Percentiles rank a stretch among this genome's conserved stretches.
phyloP scores from a whole-genome alignment of 2,888 invertebrate species.

The Lasioglossum calceatum region DNA sequence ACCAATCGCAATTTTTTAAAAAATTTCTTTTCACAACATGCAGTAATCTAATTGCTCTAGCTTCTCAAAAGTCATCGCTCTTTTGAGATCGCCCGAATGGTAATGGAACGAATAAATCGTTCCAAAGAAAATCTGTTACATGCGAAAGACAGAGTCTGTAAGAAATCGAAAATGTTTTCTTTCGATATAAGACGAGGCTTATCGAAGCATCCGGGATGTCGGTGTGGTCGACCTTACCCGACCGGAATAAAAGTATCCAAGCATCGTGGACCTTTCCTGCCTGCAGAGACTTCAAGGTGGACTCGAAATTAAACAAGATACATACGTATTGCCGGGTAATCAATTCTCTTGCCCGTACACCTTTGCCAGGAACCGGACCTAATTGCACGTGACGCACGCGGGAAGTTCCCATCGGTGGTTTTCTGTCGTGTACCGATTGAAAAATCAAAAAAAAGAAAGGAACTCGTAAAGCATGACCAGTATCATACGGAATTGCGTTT shows the following conservation, averaged over 20 bases:
- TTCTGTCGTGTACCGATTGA: background rate
- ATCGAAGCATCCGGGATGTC: slow-evolving; percentile 22
- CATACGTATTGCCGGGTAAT: slow-evolving; percentile 19
- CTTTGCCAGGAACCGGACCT: slow-evolving; percentile 46
- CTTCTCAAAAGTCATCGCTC: no score
- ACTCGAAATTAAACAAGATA: slow-evolving; percentile 60
- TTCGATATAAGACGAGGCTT: background rate
- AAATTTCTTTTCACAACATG: no score
- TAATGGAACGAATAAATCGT: no score
- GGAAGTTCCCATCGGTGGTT: slow-evolving; percentile 33
- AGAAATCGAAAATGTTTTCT: no score
- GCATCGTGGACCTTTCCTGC: slow-evolving; percentile 15
- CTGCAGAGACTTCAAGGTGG: slow-evolving; percentile 61
- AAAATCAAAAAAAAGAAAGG: background rate
- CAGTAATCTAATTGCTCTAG: no score
- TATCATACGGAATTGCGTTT: background rate
- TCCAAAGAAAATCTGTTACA: no score
- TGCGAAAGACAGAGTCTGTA: no score
- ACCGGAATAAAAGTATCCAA: slow-evolving; percentile 46
- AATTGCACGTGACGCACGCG: slow-evolving; percentile 32
- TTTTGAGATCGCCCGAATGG: no score
- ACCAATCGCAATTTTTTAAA: no score
- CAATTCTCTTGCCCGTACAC: slow-evolving; percentile 8
- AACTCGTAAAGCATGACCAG: background rate
- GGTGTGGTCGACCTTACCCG: slow-evolving; percentile 54